Conservation (phyloP, 2,113 vertebrate genomes). For the Galemys pyrenaicus region DNA sequence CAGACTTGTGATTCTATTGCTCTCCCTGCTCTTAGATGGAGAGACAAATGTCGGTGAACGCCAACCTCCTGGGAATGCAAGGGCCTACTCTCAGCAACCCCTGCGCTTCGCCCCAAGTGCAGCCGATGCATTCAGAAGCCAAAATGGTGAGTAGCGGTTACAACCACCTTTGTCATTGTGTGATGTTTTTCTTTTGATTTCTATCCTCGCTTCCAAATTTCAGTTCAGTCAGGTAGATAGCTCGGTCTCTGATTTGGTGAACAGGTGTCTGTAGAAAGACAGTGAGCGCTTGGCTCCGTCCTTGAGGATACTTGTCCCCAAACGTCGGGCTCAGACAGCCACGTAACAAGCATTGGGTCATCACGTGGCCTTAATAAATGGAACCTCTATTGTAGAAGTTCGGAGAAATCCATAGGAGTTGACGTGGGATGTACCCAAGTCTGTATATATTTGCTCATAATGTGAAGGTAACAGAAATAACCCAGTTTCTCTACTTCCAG, state of each 20-base stretch:
- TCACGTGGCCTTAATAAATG: neutral
- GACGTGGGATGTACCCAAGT: neutral
- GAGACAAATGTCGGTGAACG: conserved; percentile 98
- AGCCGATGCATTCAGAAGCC: conserved; percentile 98
- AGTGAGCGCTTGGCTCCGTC: neutral
- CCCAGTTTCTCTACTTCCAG: neutral
- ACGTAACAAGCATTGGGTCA: neutral
- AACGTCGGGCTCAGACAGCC: neutral
- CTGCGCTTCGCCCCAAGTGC: conserved; percentile 96
- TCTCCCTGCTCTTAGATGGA: conserved; percentile 91
- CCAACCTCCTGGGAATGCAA: conserved; percentile 99
- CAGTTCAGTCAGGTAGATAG: conserved; percentile 30
- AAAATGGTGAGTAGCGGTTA: conserved; percentile 92
- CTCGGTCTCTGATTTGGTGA: conserved; percentile 57
- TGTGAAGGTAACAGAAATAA: neutral
- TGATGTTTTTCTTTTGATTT: conserved; percentile 47
- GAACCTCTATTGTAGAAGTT: neutral
- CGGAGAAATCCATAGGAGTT: neutral
- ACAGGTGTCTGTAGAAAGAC: conserved; percentile 52
- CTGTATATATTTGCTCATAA: neutral
- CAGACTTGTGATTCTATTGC: conserved; percentile 58
- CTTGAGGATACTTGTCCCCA: conserved; percentile 14
- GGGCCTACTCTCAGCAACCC: conserved; percentile 94
- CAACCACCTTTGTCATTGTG: neutral
- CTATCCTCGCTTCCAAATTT: conserved; percentile 50